These are phyloP conservation scores for Apotomis betuletana DNA, from an alignment of 2,888 invertebrate species.

Conservation along the genomic window DNA sequence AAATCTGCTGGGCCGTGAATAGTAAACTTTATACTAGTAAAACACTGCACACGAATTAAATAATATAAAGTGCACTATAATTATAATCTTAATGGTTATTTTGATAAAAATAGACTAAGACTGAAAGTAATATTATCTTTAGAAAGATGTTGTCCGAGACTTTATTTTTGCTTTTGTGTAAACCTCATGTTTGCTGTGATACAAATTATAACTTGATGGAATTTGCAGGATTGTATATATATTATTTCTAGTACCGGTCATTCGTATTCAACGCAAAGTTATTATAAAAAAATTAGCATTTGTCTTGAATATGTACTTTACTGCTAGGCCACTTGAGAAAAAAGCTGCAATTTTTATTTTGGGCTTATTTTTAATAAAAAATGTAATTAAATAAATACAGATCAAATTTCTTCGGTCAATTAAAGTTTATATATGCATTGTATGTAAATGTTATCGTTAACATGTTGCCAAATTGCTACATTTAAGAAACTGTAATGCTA, in stretches of 20 bases:
- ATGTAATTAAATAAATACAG: conserved; percentile 11
- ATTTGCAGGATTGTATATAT: conserved; percentile 29
- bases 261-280: not conserved
- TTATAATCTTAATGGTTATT: conserved; percentile 66
- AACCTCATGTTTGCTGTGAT: conserved; percentile 75
- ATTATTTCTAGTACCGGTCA: conserved; percentile 10
- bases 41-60: conserved; percentile 70
- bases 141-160: conserved; percentile 52
- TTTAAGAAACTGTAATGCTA: conserved; percentile 67
- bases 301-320: not conserved
- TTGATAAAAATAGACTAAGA: conserved; percentile 73
- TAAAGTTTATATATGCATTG: conserved; percentile 65
- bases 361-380: not conserved
- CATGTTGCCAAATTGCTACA: conserved; percentile 80
- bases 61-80: conserved; percentile 75
- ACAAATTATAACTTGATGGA: conserved; percentile 53
- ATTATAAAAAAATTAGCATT: not conserved
- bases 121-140: conserved; percentile 68
- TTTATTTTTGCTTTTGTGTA: conserved; percentile 60
- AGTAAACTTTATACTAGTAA: conserved; percentile 50
- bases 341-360: too few species aligned
- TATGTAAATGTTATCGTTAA: conserved; percentile 75
- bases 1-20: conserved; percentile 62
- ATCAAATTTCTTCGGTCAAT: conserved; percentile 75
- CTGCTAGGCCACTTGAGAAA: not conserved